Percentiles rank a stretch among this genome's conserved stretches.
Evolutionary conservation across 1,140 invertebrate species (phyloP).

Genomic region (Triops cancriformis): DNA sequence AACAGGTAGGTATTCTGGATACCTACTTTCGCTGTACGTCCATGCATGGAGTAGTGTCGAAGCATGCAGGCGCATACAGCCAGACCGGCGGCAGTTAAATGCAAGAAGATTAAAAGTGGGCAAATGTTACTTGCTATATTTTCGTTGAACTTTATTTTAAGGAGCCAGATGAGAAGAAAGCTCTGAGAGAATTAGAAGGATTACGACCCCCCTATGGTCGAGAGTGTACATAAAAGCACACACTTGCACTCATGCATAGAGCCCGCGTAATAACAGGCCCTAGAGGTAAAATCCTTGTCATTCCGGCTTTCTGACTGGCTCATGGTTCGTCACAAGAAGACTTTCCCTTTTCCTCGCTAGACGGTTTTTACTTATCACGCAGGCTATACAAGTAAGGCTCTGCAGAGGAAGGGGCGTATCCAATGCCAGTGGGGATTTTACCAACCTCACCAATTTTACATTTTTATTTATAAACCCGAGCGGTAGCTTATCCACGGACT

Average conservation of each 20-base stretch:
- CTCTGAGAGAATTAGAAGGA: no score
- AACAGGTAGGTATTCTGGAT: neutral
- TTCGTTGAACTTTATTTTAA: neutral
- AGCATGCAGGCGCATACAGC: no score
- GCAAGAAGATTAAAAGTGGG: neutral
- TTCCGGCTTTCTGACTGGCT: neutral
- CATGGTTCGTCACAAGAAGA: neutral
- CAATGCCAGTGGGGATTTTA: neutral
- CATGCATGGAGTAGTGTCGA: neutral
- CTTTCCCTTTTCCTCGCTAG: conserved; percentile 5
- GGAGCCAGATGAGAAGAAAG: neutral
- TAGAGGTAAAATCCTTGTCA: neutral
- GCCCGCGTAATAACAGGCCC: neutral
- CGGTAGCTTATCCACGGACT: neutral
- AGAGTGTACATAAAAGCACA: neutral
- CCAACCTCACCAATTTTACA: neutral
- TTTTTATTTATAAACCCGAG: neutral
- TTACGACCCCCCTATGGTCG: neutral
- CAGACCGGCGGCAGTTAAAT: neutral
- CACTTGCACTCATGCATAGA: neutral
- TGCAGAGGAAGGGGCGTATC: neutral
- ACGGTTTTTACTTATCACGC: neutral
- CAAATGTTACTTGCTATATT: neutral
- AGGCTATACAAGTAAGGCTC: neutral
- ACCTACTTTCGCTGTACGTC: neutral